Evolutionary conservation across 2,888 invertebrate genomes (phyloP), one percentile per base, ranked within the genome.

Genomic region (Lithosia quadra): DNA sequence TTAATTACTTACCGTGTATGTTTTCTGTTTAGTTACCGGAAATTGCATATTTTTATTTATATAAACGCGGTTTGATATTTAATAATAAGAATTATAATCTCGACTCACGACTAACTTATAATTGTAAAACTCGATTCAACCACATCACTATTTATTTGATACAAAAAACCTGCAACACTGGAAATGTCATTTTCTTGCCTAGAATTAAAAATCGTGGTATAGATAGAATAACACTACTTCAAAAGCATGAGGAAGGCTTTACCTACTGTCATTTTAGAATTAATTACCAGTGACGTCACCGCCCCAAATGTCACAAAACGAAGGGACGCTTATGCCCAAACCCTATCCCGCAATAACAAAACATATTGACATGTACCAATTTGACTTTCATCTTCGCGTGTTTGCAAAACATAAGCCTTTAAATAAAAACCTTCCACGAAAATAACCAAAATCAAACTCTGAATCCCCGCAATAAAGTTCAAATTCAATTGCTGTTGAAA

Each of bases 371-470:
- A 75, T 67, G 56, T 57, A 68, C 70, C 69, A 71, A 77, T 79
- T 67, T 75, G 75, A 80, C 73, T 81, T 66, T 60, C 61, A 71
- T 79, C 71, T 75, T 80, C 66, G 82, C 80, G 75, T 82, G 80
- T 82, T 79, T 77, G 63, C 65, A 58, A 70, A 73, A 71, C 72
- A 79, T 80, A 74, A 79, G 66, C 55, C 72, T 63, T 75, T 72
- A 59, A 71, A 74, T 71, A 60, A 72, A 71, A 76, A 65, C 68
- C 67, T 43, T 61, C 49, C 13, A 33, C 10, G 22, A 59, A 63
- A 63, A 60, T 57, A 73, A 63, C n/a, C 39, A 18, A 73, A 79
- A 66, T 39, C 13, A 62, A 56, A 71, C 69, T 24, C 59, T 69
- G 68, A 24, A 10, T 15, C 11, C 22, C n/a, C 63, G 18, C 36